Evolutionary conservation across 2,113 vertebrate genomes (phyloP).

Genomic region (Paramormyrops kingsleyae): DNA sequence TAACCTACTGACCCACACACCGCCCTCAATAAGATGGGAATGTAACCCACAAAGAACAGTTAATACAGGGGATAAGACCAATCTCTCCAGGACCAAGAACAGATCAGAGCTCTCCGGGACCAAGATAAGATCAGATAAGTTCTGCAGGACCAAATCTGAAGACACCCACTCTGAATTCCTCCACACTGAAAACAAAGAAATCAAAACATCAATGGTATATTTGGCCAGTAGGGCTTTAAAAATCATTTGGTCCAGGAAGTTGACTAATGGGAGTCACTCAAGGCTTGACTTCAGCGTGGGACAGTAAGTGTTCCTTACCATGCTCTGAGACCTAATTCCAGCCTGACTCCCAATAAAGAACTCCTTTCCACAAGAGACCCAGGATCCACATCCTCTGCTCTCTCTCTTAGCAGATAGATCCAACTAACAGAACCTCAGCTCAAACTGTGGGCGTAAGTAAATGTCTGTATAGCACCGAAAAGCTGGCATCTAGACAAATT

Average conservation of each 20-base stretch:
- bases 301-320: not conserved
- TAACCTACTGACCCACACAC: not conserved
- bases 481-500: not conserved
- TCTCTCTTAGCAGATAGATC: not conserved
- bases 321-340: not conserved
- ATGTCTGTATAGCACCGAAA: not conserved
- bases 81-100: not conserved
- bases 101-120: not conserved
- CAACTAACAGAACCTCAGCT: not conserved
- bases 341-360: not conserved
- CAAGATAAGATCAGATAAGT: not conserved
- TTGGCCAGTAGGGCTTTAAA: not conserved
- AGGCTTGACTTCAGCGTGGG: not conserved
- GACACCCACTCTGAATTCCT: not conserved
- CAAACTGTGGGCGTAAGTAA: not conserved
- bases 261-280: not conserved
- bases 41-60: not conserved
- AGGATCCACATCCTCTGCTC: not conserved
- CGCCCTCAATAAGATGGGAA: not conserved
- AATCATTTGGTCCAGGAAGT: not conserved
- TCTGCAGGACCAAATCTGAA: not conserved
- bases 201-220: not conserved
- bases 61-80: not conserved
- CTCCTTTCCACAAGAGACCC: not conserved
- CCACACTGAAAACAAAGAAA: not conserved